Percentiles rank a stretch among this genome's conserved stretches.
phyloP scores from a whole-genome alignment of 2,797 vertebrate species.

The Tokudaia tokunoshimensis region DNA sequence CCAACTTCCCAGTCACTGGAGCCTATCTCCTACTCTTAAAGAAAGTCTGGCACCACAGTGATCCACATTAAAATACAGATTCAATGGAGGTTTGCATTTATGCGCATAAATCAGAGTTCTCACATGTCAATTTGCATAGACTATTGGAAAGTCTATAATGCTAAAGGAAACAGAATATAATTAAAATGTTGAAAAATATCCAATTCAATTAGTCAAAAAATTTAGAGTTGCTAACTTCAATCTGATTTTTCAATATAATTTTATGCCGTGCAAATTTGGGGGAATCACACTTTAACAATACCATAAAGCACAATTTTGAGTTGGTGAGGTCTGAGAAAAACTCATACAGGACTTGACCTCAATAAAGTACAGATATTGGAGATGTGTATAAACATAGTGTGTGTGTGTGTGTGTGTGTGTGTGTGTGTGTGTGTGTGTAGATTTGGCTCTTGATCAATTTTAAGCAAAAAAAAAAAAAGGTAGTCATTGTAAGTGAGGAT shows the following conservation, averaged over 20 bases:
- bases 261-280: constrained; percentile 52
- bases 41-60: neutral
- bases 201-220: constrained; percentile 78
- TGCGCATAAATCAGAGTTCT: constrained; percentile 56
- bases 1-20: too few species aligned
- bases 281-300: constrained; percentile 9
- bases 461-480: neutral
- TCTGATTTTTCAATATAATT: constrained; percentile 68
- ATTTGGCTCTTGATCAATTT: neutral
- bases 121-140: constrained; percentile 22
- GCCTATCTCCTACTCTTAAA: constrained; percentile 60
- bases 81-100: constrained; percentile 5
- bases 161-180: constrained; percentile 70
- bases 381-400: constrained; percentile 20
- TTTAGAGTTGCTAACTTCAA: constrained; percentile 69
- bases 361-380: neutral
- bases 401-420: too few species aligned
- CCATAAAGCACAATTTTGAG: constrained; percentile 33
- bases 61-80: constrained; percentile 25
- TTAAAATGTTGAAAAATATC: constrained; percentile 77
- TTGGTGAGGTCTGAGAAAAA: constrained; percentile 39
- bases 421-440: neutral
- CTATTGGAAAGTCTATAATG: constrained; percentile 38
- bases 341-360: neutral
- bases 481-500: neutral